These are phyloP conservation scores for Drosophila arizonae DNA, from an alignment of 1,140 invertebrate species.

Conservation along the genomic window DNA sequence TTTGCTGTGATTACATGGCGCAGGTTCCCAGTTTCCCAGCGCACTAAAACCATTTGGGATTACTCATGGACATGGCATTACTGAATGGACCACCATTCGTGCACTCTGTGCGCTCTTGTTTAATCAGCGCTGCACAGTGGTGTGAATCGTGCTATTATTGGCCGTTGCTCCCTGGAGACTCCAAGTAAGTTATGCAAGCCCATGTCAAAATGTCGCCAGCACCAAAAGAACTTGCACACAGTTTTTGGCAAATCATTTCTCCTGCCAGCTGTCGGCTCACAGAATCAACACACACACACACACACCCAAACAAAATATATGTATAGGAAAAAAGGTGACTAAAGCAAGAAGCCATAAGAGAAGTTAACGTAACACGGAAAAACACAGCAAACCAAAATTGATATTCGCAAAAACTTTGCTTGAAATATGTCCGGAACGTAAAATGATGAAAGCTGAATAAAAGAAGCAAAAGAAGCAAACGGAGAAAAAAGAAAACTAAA, in stretches of 20 bases:
- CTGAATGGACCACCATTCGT: conserved; percentile 5
- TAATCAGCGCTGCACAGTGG: conserved; percentile 36
- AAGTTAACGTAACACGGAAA: background rate
- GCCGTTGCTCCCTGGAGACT: background rate
- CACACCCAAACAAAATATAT: no score
- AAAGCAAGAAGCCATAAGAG: background rate
- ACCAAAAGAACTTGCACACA: background rate
- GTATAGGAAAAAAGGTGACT: background rate
- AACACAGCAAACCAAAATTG: background rate
- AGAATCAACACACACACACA: background rate
- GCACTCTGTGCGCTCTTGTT: conserved; percentile 31
- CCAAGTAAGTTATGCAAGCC: background rate
- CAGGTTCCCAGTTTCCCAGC: conserved; percentile 34
- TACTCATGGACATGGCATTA: conserved; percentile 50
- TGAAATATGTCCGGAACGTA: background rate
- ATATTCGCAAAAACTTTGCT: background rate
- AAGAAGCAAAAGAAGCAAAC: background rate
- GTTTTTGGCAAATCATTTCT: background rate
- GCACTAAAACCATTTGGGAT: conserved; percentile 50
- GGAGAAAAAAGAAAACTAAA: background rate
- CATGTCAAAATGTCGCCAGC: background rate
- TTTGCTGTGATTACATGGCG: conserved; percentile 58
- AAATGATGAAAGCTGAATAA: background rate
- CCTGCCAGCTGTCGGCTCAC: background rate
- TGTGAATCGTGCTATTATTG: background rate